phyloP scores from a whole-genome alignment of 2,797 vertebrate species.

The Megaceryle alcyon region DNA sequence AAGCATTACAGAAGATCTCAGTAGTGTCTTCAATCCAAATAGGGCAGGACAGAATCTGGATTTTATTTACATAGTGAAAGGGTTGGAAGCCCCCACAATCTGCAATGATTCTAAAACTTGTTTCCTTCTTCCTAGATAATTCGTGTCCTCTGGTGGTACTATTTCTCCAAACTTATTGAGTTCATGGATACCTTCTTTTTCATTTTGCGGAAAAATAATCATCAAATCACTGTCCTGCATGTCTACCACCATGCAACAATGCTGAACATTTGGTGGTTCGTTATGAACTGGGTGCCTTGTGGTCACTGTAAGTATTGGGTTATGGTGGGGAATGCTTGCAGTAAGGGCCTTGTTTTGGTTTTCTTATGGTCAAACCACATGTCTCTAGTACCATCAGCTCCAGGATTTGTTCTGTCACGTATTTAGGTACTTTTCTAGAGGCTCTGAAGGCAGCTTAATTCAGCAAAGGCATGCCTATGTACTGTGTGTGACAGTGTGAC shows the following conservation, averaged over 20 bases:
- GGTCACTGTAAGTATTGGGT: slow-evolving; percentile 94
- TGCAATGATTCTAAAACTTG: neutral
- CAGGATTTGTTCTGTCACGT: neutral
- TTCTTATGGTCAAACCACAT: neutral
- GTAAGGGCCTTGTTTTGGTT: neutral
- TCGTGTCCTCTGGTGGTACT: slow-evolving; percentile 97
- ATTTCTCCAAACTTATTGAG: slow-evolving; percentile 98
- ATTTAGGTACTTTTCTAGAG: neutral
- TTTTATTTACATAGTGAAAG: neutral
- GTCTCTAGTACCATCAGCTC: neutral
- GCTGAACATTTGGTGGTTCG: slow-evolving; percentile 99
- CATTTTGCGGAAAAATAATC: slow-evolving; percentile 95
- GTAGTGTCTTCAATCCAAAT: neutral
- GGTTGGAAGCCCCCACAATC: neutral
- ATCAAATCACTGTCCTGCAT: slow-evolving; percentile 96
- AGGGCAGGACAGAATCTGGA: neutral
- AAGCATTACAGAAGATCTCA: neutral
- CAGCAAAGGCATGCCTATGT: neutral
- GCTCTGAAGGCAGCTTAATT: no score
- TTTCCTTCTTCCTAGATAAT: slow-evolving; percentile 83
- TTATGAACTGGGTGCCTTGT: slow-evolving; percentile 98
- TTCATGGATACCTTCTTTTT: slow-evolving; percentile 99
- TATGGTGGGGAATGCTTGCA: neutral
- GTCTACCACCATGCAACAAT: slow-evolving; percentile 95
- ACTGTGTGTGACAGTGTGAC: neutral